Conservation (phyloP, 2,797 vertebrate genomes). For the Sarcoramphus papa region DNA sequence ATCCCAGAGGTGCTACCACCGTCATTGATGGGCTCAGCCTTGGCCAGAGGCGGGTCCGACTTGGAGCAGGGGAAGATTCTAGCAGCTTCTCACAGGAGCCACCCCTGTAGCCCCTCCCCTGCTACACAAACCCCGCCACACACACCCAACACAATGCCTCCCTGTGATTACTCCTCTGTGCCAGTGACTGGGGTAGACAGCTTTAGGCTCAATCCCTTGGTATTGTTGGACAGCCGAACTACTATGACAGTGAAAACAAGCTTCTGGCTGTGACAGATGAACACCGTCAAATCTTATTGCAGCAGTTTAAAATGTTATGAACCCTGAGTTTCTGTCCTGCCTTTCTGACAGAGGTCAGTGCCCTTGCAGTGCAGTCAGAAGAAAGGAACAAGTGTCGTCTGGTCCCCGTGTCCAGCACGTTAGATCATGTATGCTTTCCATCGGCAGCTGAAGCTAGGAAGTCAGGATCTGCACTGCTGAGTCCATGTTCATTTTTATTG, state of each 20-base stretch:
- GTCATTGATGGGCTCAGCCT: too few relatives aligned
- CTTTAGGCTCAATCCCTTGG: neutral
- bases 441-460: fast-evolving
- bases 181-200: neutral
- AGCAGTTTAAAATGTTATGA: neutral
- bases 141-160: neutral
- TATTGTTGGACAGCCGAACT: neutral
- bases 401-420: fast-evolving
- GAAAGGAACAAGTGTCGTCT: neutral
- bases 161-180: neutral
- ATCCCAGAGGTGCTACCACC: too few relatives aligned
- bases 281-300: neutral
- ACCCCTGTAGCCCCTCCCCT: too few relatives aligned
- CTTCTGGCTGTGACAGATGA: neutral
- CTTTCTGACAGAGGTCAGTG: neutral
- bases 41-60: too few relatives aligned
- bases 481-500: neutral
- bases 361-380: neutral
- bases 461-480: neutral
- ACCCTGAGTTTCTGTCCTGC: neutral
- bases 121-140: too few relatives aligned
- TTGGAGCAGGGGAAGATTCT: too few relatives aligned
- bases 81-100: too few relatives aligned
- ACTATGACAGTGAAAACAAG: neutral
- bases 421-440: fast-evolving